Evolutionary conservation across 1,140 invertebrate species (phyloP).

Genomic region (Meloidogyne chitwoodi): DNA sequence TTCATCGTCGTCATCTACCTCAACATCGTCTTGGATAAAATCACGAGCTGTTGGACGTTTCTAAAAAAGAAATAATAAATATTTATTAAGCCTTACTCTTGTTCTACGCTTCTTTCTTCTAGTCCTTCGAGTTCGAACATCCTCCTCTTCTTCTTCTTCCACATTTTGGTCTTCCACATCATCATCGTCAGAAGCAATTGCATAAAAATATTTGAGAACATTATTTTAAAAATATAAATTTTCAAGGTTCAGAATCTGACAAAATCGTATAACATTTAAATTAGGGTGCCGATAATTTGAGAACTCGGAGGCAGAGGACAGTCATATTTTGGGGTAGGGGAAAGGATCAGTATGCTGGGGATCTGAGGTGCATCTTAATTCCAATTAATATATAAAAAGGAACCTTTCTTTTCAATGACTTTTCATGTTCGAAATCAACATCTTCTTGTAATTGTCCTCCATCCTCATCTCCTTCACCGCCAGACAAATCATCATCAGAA

Average conservation of each 20-base stretch:
- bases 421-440: not conserved
- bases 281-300: too few relatives aligned
- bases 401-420: not conserved
- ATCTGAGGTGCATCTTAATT: too few relatives aligned
- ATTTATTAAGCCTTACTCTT: not conserved
- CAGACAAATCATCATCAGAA: constrained; percentile 6
- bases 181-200: constrained; percentile 24
- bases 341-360: too few relatives aligned
- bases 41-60: constrained; percentile 46
- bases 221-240: not conserved
- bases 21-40: constrained; percentile 57
- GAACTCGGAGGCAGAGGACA: too few relatives aligned
- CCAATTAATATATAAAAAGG: not conserved
- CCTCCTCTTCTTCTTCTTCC: constrained; percentile 30
- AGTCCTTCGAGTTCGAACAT: constrained; percentile 26
- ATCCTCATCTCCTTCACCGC: not conserved
- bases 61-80: constrained; percentile 18
- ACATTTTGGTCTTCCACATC: constrained; percentile 40
- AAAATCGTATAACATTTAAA: too few relatives aligned
- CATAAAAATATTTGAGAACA: not conserved
- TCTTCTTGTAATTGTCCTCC: not conserved
- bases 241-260: too few relatives aligned
- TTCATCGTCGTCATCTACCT: constrained; percentile 57
- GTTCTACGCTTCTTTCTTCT: constrained; percentile 26
- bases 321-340: too few relatives aligned